Evolutionary conservation across 1,140 invertebrate species (phyloP), one percentile per base, ranked within the genome.

Genomic region (Eulimnadia texana): DNA sequence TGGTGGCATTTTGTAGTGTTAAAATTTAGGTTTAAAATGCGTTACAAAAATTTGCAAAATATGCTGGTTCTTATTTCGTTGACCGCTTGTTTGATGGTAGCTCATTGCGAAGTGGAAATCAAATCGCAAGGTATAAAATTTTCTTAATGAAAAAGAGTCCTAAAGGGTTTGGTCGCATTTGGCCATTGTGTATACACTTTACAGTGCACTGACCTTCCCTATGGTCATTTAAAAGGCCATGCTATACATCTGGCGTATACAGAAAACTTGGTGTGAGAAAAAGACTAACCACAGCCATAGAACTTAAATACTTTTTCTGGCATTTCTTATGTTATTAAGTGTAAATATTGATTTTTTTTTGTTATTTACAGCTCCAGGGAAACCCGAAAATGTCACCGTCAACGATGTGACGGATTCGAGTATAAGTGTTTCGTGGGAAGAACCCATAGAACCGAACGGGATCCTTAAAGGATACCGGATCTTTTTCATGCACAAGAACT

Each of bases 311-410:
- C n/a, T n/a, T n/a, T n/a, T n/a, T n/a, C n/a, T n/a, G n/a, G n/a
- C n/a, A n/a, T n/a, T n/a, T n/a, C n/a, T n/a, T n/a, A n/a, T n/a
- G n/a, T n/a, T n/a, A n/a, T n/a, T 42, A 42, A 9, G 33, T 9
- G 16, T 16, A 9, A 42, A 42, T 9, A 16, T 33, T n/a, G 2
- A 28, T 42, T 57, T 27, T 51, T 62, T 19, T 52, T 63, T 58
- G 63, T 59, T 61, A 16, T 29, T 78, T 77, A 13, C 77, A 88
- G 87, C 87, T 73, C 87, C 88, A 72, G 85, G 81, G 71, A 84
- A 85, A 70, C 89, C 89, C 56, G 76, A 81, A 68, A 89, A 90
- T 76, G 77, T 93, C 63, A 85, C 81, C 64, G 79, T 86, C 16
- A 76, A 82, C 62, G 80, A 81, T 71, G 82, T 90, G 50, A 84